Conservation (phyloP, 2,113 vertebrate genomes). For the Calidris pugnax region DNA sequence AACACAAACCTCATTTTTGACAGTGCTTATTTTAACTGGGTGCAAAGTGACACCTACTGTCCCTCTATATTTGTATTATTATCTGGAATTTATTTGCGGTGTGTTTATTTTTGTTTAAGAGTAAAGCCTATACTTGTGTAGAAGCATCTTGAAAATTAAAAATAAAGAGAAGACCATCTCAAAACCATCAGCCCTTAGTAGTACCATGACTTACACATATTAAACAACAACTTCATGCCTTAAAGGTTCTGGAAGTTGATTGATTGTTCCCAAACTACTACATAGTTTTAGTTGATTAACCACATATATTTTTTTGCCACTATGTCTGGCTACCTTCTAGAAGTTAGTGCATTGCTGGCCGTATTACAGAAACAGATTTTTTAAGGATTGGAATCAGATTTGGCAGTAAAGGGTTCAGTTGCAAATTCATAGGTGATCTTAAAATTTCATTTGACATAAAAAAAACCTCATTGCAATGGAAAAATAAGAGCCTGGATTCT, state of each 20-base stretch:
- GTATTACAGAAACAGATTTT: conserved; percentile 76
- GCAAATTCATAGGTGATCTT: conserved; percentile 78
- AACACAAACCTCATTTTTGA: not conserved
- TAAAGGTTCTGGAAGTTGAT: conserved; percentile 73
- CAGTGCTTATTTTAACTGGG: conserved; percentile 4
- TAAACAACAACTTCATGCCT: conserved; percentile 49
- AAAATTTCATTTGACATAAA: conserved; percentile 80
- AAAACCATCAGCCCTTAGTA: conserved; percentile 41
- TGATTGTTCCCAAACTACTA: conserved; percentile 75
- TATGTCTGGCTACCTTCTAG: conserved; percentile 78
- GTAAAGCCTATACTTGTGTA: conserved; percentile 29
- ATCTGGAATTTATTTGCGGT: not conserved
- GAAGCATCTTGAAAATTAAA: conserved; percentile 35
- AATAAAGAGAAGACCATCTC: conserved; percentile 23
- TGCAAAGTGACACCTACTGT: conserved; percentile 44
- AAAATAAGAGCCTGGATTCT: conserved; percentile 66
- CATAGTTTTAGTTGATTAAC: conserved; percentile 79
- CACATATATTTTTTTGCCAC: conserved; percentile 73
- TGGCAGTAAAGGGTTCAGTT: conserved; percentile 75
- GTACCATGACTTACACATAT: conserved; percentile 48
- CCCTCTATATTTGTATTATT: conserved; percentile 42
- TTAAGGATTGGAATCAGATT: conserved; percentile 77
- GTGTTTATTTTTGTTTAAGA: conserved; percentile 10
- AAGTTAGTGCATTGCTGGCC: conserved; percentile 71
- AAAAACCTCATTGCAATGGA: conserved; percentile 65